Base-by-base conservation (phyloP, 1,140 invertebrate genomes). In the Pseudoatta argentina region DNA sequence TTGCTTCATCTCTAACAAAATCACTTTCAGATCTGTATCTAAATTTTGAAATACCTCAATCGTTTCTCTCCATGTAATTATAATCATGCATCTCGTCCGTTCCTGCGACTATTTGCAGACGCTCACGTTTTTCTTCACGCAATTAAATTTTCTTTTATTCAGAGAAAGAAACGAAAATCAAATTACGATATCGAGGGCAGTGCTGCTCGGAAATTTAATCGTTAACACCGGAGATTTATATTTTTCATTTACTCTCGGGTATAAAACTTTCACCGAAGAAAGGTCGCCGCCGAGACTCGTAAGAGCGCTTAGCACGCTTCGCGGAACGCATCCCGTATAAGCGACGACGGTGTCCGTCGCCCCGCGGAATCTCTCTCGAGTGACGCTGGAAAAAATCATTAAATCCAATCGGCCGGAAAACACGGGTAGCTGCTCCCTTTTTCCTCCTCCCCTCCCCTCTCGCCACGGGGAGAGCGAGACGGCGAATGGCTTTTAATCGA, bases 361-460 rank as follows among this genome's bases (percentile, higher is more conserved):
- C 64, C 77, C 27, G 64, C 77, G 76, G 77, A 71, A 81, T 75
- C 79, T 59, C 39, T 63, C 39, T 63, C 39, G 69, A 61, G 14
- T 27, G 24, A 21, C 55, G 79, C 53, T 61, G 69, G 39, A 63
- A 61, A 82, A 61, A 83, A 73, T 83, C 79, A 61, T 83, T 83
- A 83, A 61, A 61, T 83, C 79, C 79, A 57, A 83, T 83, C 79
- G 79, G 69, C 21, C 57, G 79, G 79, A 83, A 83, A 83, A 83
- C 59, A 73, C 55, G 69, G 55, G 27, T 18, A 61, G 69, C 69
- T 83, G 66, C 39, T 48, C 21, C 66, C 39, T 48, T 69, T 51
- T 69, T 69, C 21, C 61, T 30, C 27, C 27, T 8, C 16, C 24
- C 24, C 24, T 24, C 24, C 24, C 27, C 5, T 18, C 14, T 5